phyloP scores from a whole-genome alignment of 2,888 invertebrate genomes.

The Minunthozetes semirufus region DNA sequence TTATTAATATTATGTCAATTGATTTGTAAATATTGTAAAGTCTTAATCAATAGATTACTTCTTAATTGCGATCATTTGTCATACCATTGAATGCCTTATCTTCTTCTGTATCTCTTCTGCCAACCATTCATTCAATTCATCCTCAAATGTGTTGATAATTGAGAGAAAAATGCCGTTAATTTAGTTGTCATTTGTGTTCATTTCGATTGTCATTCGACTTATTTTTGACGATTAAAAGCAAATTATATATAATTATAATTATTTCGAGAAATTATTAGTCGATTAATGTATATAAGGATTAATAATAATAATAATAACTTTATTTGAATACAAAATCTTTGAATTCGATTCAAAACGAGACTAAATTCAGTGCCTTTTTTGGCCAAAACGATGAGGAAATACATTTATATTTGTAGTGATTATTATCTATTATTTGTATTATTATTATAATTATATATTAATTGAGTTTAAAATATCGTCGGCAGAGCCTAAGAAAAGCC shows the following conservation, averaged over 20 bases:
- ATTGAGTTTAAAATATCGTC: not conserved
- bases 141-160: not conserved
- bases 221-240: not conserved
- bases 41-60: too few species aligned
- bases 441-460: not conserved
- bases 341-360: too few species aligned
- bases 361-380: too few species aligned
- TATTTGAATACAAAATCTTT: too few species aligned
- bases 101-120: too few species aligned
- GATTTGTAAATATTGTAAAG: too few species aligned
- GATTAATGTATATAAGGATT: not conserved
- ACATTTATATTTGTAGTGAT: conserved; percentile 19
- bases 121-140: not conserved
- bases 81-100: too few species aligned
- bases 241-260: conserved; percentile 3
- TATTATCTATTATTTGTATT: conserved; percentile 1
- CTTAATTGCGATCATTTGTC: too few species aligned
- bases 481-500: too few species aligned
- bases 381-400: not conserved
- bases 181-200: conserved; percentile 18
- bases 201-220: not conserved
- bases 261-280: not conserved
- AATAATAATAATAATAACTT: not conserved
- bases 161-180: not conserved
- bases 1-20: too few species aligned